Conservation (phyloP, 2,797 vertebrate genomes). For the Telmatherina bonti region DNA sequence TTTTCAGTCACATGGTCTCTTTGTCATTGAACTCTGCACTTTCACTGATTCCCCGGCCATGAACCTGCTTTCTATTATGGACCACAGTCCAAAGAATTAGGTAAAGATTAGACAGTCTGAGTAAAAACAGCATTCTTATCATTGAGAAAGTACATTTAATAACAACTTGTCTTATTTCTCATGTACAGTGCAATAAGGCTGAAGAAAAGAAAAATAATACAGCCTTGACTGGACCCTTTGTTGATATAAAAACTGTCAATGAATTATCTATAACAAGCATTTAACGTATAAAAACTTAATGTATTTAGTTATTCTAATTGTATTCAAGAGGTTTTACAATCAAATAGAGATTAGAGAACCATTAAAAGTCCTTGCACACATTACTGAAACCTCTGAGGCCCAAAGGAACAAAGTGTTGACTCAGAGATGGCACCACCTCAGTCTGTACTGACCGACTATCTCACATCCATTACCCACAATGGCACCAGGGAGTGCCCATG, state of each 20-base stretch:
- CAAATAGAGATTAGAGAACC: slow-evolving; percentile 12
- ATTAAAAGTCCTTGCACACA: slow-evolving; percentile 13
- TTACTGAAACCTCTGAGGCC: slow-evolving; percentile 4
- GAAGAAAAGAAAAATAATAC: neutral
- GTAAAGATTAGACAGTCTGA: neutral
- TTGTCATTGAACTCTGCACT: slow-evolving; percentile 51
- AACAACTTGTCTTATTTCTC: neutral
- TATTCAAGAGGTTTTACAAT: slow-evolving; percentile 2
- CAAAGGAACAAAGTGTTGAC: slow-evolving; percentile 12
- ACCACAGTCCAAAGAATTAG: slow-evolving; percentile 16
- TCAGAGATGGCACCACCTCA: slow-evolving; percentile 8
- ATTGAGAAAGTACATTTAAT: slow-evolving; percentile 1
- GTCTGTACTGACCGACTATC: slow-evolving; percentile 9
- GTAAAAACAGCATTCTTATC: neutral
- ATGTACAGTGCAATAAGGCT: neutral
- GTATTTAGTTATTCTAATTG: slow-evolving; percentile 5
- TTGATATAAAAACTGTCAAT: neutral
- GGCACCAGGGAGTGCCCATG: slow-evolving; percentile 15
- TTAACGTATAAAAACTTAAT: slow-evolving; percentile 4
- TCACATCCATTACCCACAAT: slow-evolving; percentile 3
- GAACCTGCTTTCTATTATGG: slow-evolving; percentile 15
- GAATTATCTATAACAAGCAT: neutral
- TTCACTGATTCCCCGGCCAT: slow-evolving; percentile 11
- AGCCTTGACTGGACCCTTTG: neutral
- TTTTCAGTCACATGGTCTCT: slow-evolving; percentile 42